Evolutionary conservation across 2,888 invertebrate species (phyloP), one percentile per base, ranked within the genome.

Genomic region (Mesopsocus fuscifrons): DNA sequence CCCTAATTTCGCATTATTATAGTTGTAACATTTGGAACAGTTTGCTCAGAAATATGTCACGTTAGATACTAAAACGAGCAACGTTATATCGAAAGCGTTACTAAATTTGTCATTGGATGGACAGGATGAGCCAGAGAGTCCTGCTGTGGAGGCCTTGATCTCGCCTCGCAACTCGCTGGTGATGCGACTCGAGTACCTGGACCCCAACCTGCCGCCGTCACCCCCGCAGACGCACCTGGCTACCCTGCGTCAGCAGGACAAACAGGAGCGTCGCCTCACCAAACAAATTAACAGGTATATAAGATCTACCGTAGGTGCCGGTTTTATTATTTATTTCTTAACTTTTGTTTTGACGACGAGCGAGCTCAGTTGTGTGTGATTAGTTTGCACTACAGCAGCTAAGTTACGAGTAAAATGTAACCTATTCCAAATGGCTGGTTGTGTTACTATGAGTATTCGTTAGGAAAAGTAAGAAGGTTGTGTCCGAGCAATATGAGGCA

Each of bases 81-180:
- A 16, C 18, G 13, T 38, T 34, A 11, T 18, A 20, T 34, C 34
- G 11, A 9, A 34, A 34, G 9, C 8, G 15, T n/a, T 34, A 34
- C n/a, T n/a, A n/a, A n/a, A n/a, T n/a, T n/a, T n/a, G n/a, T n/a
- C n/a, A n/a, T n/a, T n/a, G n/a, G n/a, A n/a, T n/a, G n/a, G n/a
- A n/a, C 34, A 59, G 57, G 58, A 56, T 16, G 55, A 57, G 38
- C 57, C 54, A 41, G 49, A 49, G 13, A 55, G 52, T 42, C 48
- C 59, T 52, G 43, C 62, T 56, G 52, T 62, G 50, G 54, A 70
- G 55, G 62, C 65, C 51, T 57, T 72, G 53, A 60, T 72, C 5
- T 74, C 74, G 1, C 75, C 74, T 1, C 58, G 74, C 20, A 71
- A 71, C 51, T 70, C 71, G 3, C 62, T 73, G 45, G 60, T 70